phyloP scores from a whole-genome alignment of 2,888 invertebrate genomes.

The Aproaerema taeniolella region DNA sequence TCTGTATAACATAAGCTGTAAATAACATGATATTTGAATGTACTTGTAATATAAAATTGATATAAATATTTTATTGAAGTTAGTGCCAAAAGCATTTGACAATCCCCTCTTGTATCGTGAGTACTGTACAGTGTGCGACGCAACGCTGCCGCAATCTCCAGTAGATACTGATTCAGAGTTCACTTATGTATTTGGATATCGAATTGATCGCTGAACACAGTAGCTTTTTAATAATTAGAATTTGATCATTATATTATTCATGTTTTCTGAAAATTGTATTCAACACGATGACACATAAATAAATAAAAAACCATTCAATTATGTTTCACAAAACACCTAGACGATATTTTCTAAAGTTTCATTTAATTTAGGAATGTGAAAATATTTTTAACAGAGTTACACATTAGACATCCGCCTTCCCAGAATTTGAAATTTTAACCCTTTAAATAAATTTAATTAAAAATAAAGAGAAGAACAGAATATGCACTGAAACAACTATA shows the following conservation, averaged over 20 bases:
- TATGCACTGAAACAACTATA: constrained; percentile 55
- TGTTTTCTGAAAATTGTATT: constrained; percentile 26
- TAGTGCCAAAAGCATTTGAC: constrained; percentile 74
- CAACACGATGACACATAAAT: constrained; percentile 23
- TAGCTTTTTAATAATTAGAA: constrained; percentile 55
- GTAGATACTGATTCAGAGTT: constrained; percentile 19
- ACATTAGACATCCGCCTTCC: constrained; percentile 31
- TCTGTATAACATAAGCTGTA: constrained; percentile 56
- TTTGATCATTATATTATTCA: constrained; percentile 32
- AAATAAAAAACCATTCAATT: constrained; percentile 13
- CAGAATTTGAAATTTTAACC: constrained; percentile 28
- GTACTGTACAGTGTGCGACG: constrained; percentile 44
- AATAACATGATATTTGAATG: constrained; percentile 61
- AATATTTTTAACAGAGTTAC: constrained; percentile 17
- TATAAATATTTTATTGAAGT: constrained; percentile 65
- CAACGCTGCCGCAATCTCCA: constrained; percentile 16
- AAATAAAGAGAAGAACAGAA: constrained; percentile 27
- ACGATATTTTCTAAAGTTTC: constrained; percentile 7
- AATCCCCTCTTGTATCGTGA: constrained; percentile 45
- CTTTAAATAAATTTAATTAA: constrained; percentile 19
- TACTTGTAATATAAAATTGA: constrained; percentile 56
- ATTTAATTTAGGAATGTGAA: constrained; percentile 10
- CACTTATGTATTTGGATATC: constrained; percentile 15
- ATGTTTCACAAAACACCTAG: constrained; percentile 24
- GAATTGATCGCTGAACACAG: constrained; percentile 34